Evolutionary conservation across 1,140 invertebrate species (phyloP), one percentile per base, ranked within the genome.

Genomic region (Drosophila bifasciata): DNA sequence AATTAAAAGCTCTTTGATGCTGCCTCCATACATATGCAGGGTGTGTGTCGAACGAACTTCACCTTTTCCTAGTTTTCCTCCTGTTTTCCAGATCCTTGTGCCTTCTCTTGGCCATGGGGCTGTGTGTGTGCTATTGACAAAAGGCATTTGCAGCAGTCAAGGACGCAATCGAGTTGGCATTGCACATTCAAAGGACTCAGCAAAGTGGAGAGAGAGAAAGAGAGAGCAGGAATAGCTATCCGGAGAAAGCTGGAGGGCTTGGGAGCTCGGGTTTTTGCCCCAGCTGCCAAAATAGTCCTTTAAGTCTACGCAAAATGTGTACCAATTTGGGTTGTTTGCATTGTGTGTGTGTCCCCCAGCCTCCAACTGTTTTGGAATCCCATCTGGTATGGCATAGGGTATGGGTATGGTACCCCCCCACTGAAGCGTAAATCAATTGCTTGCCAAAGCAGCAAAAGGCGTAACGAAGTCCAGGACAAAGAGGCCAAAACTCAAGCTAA

Each of bases 1-100:
- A 86, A 86, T 86, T 86, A 86, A 88, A 88, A 86, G 77, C 78
- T 56, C 57, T 75, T 63, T 60, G 61, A 64, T 41, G 48, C 23
- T 32, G 23, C 23, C 23, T 8, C 6, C 41, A 8, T 40, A n/a
- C 17, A n/a, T n/a, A n/a, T n/a, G n/a, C n/a, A n/a, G 16, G 21
- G 19, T 57, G 52, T 63, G 51, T 58, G 44, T 53, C 16, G 53
- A 51, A 61, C 16, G 53, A 51, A 61, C 21, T 21, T 36, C 49
- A 28, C 53, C 16, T 36, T 39, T 48, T 49, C n/a, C 19, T n/a
- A 19, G 41, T 41, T 11, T 13, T 45, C 9, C 23, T 40, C 11
- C 52, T 63, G 32, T 36, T 16, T 40, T 8, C 21, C 9, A 17
- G 49, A 15, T 49, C 8, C n/a, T 1, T 25, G 43, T 25, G 17